Base-by-base conservation (phyloP, 2,888 invertebrate species). In the Tetheella fluctuosa region DNA sequence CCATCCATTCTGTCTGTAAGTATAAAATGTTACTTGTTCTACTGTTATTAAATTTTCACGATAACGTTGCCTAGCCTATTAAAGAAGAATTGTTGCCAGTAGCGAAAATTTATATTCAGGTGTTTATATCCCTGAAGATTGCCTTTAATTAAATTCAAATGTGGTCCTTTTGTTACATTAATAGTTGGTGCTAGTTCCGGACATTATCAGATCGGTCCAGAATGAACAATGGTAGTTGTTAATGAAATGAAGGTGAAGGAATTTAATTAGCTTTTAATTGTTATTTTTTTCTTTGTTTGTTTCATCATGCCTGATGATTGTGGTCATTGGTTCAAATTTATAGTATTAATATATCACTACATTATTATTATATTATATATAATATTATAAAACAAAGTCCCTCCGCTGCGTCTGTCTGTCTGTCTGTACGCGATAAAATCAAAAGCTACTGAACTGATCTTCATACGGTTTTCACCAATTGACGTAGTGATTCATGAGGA, bases 41-140 rank as follows among this genome's bases (percentile, higher is more conserved):
- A 77, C 73, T 79, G 82, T 85, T 87, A 88, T 87, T 88, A 88
- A 85, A 85, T 85, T 86, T 85, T 73, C 75, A 78, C 77, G 84
- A 86, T 88, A 86, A 81, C 79, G 78, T 73, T 76, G 37, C 79
- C 70, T 70, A 69, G 74, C 77, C 81, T 84, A 85, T 85, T 86
- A 79, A 80, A 84, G 82, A 85, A 85, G 86, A 86, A 83, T 83
- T 80, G 84, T 85, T 73, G 79, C 76, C 79, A 79, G 79, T 77
- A 74, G 67, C 63, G 74, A 75, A 71, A 80, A 86, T 86, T 84
- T 86, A 87, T 80, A 77, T 76, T 64, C 78, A 78, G 79, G 83
- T 81, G 74, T 73, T 74, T 73, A 75, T 71, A 64, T 71, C 77
- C 79, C 77, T 59, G 63, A 73, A 81, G 81, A 84, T 80, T 77